Base-by-base conservation (phyloP, 2,888 invertebrate species). In the Pandemis heparana region DNA sequence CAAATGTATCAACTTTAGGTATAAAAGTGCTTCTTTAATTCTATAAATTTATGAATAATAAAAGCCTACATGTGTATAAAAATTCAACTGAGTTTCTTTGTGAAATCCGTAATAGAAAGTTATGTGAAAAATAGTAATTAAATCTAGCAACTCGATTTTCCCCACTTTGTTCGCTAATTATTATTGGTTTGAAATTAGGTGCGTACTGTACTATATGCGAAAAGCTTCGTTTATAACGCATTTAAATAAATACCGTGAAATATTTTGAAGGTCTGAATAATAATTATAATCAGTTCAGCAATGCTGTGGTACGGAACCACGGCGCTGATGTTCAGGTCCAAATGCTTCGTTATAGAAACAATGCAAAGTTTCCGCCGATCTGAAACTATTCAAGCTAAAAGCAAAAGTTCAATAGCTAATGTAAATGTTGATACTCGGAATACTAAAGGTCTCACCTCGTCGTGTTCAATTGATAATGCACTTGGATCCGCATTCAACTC, bases 401-500 rank as follows among this genome's bases (percentile, higher is more conserved):
- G 82, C 86, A 84, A 85, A 87, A 87, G 85, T 87, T 85, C 79
- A 80, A 79, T 80, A 78, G 81, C 81, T 83, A 84, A 87, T 82
- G 84, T 82, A 85, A 86, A 87, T 85, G 84, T 86, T 87, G 85
- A 85, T 84, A 83, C 81, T 81, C 84, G 78, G 79, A 86, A 87
- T 84, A 85, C 70, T 64, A 56, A 64, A 53, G 63, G 43, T 43
- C 83, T 81, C 82, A 86, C 82, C 84, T 83, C 78, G 75, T 77
- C 79, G 77, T 76, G 80, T 80, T 86, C 86, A 87, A 88, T 87
- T 85, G 82, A 85, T 88, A 87, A 88, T 86, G 83, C 77, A 76
- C 48, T 56, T 16, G 46, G 59, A 65, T 72, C 80, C 78, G 79
- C 79, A 83, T 81, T 77, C 79, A 81, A 79, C 78, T 68, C 79